These are phyloP conservation scores for Tethya wilhelma DNA, from an alignment of 37 sponge, comb jelly and placozoan species.

Conservation along the genomic window DNA sequence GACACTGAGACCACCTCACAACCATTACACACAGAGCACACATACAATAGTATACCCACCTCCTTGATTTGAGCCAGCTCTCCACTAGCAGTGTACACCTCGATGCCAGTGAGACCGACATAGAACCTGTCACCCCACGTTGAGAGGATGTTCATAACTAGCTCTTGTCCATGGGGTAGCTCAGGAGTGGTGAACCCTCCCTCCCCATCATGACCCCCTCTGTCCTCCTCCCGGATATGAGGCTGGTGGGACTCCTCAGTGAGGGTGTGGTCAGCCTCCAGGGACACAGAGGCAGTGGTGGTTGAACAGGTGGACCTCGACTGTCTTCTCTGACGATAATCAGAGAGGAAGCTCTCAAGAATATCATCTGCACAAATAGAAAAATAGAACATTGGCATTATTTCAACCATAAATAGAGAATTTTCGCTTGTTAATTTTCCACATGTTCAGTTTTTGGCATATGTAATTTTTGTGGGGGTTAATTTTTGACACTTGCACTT, in stretches of 20 bases:
- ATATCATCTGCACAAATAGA: slow-evolving; percentile 9
- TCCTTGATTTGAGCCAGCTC: slow-evolving; percentile 47
- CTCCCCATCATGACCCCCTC: not conserved
- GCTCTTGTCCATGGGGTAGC: slow-evolving; percentile 77
- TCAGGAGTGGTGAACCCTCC: slow-evolving; percentile 65
- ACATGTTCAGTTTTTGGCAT: too few relatives aligned
- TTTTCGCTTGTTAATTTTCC: too few relatives aligned
- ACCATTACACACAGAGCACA: not conserved
- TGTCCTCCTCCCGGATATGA: not conserved
- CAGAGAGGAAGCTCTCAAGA: slow-evolving; percentile 39
- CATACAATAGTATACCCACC: slow-evolving; percentile 39
- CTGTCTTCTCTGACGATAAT: slow-evolving; percentile 19
- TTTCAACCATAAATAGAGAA: not conserved
- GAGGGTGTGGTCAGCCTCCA: not conserved
- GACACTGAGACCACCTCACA: not conserved
- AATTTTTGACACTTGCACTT: too few relatives aligned
- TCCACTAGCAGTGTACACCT: slow-evolving; percentile 86
- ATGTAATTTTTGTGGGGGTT: too few relatives aligned
- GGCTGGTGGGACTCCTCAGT: not conserved
- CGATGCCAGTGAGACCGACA: slow-evolving; percentile 94
- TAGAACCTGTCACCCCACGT: slow-evolving; percentile 99
- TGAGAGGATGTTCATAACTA: slow-evolving; percentile 72
- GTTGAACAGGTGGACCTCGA: not conserved
- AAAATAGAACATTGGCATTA: not conserved
- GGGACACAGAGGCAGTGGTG: not conserved